Evolutionary conservation across 2,888 invertebrate genomes (phyloP), one percentile per base, ranked within the genome.

Genomic region (Pheosia tremula): DNA sequence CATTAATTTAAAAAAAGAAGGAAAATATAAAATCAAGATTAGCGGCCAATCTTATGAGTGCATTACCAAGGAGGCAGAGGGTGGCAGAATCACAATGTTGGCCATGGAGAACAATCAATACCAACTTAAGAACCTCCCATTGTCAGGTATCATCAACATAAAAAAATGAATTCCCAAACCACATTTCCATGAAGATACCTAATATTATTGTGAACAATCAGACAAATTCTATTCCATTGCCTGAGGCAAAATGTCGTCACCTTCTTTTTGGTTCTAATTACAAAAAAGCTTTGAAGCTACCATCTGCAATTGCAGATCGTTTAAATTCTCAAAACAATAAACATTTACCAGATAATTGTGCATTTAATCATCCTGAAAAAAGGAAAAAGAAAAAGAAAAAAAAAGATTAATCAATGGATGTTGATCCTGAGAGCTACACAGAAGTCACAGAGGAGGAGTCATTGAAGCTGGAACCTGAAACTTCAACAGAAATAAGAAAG

Each of bases 181-280:
- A 38, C 86, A 86, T 69, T 74, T 83, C 47, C 74, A 72, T 24
- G 82, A 87, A 57, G 83, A 86, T 62, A 24, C 24, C 24, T 24
- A 80, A 78, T 60, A 62, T 72, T 13, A 78, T 83, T 57, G 65
- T 74, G 0, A 82, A 80, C 60, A 80, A 84, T 75, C 84, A 84
- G 63, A 80, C 74, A 3, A 82, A 81, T 68, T 87, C 86, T 62
- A 88, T 89, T 67, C 88, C 89, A 11, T 69, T 91, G 52, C 91
- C 91, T 2, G 87, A 88, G 49, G 91, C 89, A 8, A 91, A 91
- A 74, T 84, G 83, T 63, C 84, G 91, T 0, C 92, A 92, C 75
- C 92, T 91, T 6, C 79, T 92, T 2, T 90, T 92, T 74, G 91
- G 91, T 2, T 67, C 80, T 1, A 71, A 89, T 70, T 92, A 89